Evolutionary conservation across 2,888 invertebrate genomes (phyloP), one percentile per base, ranked within the genome.

Genomic region (Thumatha senex): DNA sequence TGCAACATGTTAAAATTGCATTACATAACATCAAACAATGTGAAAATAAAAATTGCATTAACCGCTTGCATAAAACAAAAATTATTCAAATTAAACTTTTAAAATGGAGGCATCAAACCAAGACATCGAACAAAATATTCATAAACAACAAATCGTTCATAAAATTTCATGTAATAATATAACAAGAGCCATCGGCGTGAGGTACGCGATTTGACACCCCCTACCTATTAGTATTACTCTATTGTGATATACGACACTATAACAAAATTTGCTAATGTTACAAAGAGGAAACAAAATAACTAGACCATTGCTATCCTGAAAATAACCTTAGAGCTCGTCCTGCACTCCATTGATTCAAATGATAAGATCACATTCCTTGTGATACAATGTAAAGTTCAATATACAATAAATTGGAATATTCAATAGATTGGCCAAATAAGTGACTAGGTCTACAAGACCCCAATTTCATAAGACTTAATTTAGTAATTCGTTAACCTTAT

Each of bases 21-120:
- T 89, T 92, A 91, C 87, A 92, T 92, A 91, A 91, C 91, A 92
- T 92, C 89, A 88, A 90, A 90, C 89, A 90, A 92, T 91, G 90
- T 91, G 92, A 90, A 91, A 91, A 87, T 83, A 86, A 79, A 85
- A 89, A 82, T 90, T 91, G 91, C 91, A 91, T 91, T 85, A 90
- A 90, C 89, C 82, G 92, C 88, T 90, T 90, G 90, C 90, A 89
- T 85, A 89, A 90, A 91, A 89, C 89, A 88, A 89, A 24, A 91
- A 89, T 79, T 83, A 88, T 88, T 88, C 83, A 90, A 91, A 91
- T 83, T 89, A 89, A 89, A 90, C 82, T 83, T 70, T 85, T 78
- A 88, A n/a, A n/a, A 89, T 82, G 91, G 91, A 91, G 91, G 92
- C 88, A 90, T 91, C 91, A 91, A 92, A 92, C 91, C 91, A 89